Conservation (phyloP, 2,888 invertebrate genomes). For the Plusia festucae region DNA sequence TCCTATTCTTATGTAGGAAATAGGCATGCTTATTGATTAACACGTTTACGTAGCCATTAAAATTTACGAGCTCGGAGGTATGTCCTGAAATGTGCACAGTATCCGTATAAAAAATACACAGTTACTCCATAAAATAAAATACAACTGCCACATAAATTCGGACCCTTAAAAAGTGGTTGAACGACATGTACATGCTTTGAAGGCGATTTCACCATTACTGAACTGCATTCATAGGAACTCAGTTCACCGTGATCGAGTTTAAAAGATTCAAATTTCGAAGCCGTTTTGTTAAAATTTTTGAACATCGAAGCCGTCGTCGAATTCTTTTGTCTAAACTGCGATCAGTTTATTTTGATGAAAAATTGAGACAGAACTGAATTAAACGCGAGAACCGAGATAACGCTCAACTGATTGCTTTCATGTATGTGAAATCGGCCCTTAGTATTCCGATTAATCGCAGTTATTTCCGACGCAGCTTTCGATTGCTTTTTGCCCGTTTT, state of each 20-base stretch:
- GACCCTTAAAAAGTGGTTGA: constrained; percentile 2
- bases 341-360: background rate
- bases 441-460: constrained; percentile 47
- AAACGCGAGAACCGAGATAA: background rate
- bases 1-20: background rate
- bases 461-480: constrained; percentile 55
- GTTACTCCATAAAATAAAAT: constrained; percentile 7
- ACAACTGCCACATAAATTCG: background rate
- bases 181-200: background rate
- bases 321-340: background rate
- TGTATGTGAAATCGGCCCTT: background rate
- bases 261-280: background rate
- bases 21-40: background rate
- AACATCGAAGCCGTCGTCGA: background rate
- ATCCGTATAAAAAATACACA: constrained; percentile 4
- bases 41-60: background rate
- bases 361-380: background rate
- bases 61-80: background rate
- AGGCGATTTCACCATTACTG: background rate
- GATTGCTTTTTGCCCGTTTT: constrained; percentile 53
- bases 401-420: background rate
- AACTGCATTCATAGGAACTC: background rate
- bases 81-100: background rate
- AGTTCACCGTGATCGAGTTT: background rate
- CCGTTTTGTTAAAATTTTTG: background rate